Evolutionary conservation across 1,140 invertebrate genomes (phyloP), one percentile per base, ranked within the genome.

Genomic region (Zophobas morio): DNA sequence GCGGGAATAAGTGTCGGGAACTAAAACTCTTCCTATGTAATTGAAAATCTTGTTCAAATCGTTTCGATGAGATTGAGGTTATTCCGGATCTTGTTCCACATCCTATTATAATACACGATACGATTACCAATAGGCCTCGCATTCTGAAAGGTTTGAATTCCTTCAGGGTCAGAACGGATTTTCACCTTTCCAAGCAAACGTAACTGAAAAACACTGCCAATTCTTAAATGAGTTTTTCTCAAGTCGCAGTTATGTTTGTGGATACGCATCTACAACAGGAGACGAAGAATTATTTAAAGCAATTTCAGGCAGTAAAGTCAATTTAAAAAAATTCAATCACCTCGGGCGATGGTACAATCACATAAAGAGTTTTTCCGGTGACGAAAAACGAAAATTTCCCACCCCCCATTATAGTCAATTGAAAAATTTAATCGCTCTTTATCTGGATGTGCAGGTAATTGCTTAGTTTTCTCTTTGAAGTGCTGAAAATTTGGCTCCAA

Each of bases 301-400:
- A n/a, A 84, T 83, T 81, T 86, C 46, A 77, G 79, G 82, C 35
- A 1, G 36, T 81, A 71, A 85, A 85, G 78, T 60, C 40, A 32
- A 86, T 84, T 20, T 51, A 6, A 83, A 85, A 84, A 81, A 87
- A 84, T 57, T 88, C 82, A 81, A 73, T 78, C 82, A 91, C 79
- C 82, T 92, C 74, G 87, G 85, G 82, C 87, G 90, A 84, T 92
- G 91, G 90, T 90, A 87, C 84, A 81, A 85, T 84, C 89, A 91
- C 85, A 89, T 92, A 83, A 84, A 86, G 84, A 91, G 89, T 84
- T 92, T 89, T 84, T 87, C 86, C 82, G 80, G 82, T 57, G 83
- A 81, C 70, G 90, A 92, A 84, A 86, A 86, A 80, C 63, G 76
- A 79, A 79, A 57, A 40, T 81, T 81, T 74, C 33, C 20, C 37